Percentiles rank a stretch among this genome's conserved stretches.
These are phyloP conservation scores for Oryzias woworae DNA, from an alignment of 2,113 vertebrate species.

Conservation along the genomic window DNA sequence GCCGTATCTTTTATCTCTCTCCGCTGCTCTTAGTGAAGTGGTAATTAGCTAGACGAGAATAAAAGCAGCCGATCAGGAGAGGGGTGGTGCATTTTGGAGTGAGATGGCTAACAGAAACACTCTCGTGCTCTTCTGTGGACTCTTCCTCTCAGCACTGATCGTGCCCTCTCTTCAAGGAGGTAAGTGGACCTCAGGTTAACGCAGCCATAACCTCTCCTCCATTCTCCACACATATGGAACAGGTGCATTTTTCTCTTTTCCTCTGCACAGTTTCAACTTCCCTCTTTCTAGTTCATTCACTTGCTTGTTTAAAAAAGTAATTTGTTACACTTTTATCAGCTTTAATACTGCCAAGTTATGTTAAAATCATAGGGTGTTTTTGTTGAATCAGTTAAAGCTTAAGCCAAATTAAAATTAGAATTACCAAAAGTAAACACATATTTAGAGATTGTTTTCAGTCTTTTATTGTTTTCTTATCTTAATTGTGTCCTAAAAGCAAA, in stretches of 20 bases:
- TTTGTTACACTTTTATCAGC: no score
- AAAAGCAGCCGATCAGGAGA: conserved; percentile 87
- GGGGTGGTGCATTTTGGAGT: conserved; percentile 86
- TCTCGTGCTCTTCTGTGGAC: conserved; percentile 81
- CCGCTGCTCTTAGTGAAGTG: conserved; percentile 71
- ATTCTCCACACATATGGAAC: conserved; percentile 32
- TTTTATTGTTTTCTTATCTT: no score
- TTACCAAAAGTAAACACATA: no score
- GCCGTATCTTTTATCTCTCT: conserved; percentile 67
- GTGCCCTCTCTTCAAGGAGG: conserved; percentile 90
- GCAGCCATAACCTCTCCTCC: conserved; percentile 25
- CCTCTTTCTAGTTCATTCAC: no score
- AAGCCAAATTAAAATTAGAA: no score
- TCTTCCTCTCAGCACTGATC: conserved; percentile 82
- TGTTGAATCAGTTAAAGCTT: no score
- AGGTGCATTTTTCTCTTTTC: conserved; percentile 44
- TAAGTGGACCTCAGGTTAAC: conserved; percentile 76
- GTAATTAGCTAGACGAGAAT: conserved; percentile 90
- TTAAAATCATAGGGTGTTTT: no score
- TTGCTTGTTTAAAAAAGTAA: no score
- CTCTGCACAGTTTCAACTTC: background rate
- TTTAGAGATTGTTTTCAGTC: no score
- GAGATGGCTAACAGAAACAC: conserved; percentile 90
- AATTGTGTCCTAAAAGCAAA: no score
- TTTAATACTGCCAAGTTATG: no score